These are phyloP conservation scores for Pleuronectes platessa DNA, from an alignment of 2,113 vertebrate genomes.

Conservation along the genomic window DNA sequence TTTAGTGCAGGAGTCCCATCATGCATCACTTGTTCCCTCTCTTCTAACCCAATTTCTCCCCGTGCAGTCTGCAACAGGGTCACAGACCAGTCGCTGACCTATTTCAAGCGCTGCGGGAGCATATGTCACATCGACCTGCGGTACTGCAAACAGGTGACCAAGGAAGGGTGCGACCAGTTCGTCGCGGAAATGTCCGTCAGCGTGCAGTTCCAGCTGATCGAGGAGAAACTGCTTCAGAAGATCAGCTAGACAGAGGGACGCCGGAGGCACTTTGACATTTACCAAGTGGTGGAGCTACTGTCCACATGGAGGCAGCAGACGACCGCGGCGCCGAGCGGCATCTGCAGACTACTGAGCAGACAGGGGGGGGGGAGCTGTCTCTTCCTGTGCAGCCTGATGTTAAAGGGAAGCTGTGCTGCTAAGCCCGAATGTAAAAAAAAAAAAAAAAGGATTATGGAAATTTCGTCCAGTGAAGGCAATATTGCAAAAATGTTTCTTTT, in stretches of 20 bases:
- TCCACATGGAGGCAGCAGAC: constrained; percentile 72
- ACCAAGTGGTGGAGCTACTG: constrained; percentile 13
- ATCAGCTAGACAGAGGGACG: constrained; percentile 85
- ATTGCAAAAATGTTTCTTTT: constrained; percentile 50
- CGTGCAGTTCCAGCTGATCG: constrained; percentile 93
- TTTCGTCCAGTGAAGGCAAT: constrained; percentile 40
- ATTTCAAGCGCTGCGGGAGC: constrained; percentile 97
- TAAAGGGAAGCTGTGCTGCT: constrained; percentile 52
- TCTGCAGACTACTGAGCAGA: constrained; percentile 20
- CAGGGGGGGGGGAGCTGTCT: not conserved
- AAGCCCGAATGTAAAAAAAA: constrained; percentile 64
- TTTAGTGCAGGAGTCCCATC: constrained; percentile 33
- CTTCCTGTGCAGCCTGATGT: constrained; percentile 1
- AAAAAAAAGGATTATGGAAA: too few relatives aligned
- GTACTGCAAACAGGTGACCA: constrained; percentile 96
- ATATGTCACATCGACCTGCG: constrained; percentile 96
- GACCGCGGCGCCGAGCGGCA: constrained; percentile 4
- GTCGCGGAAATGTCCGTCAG: constrained; percentile 96
- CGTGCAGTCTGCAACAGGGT: constrained; percentile 94
- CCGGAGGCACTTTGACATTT: not conserved
- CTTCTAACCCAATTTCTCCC: constrained; percentile 34
- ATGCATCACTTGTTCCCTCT: constrained; percentile 20
- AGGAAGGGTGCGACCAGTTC: constrained; percentile 95
- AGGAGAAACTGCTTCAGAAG: constrained; percentile 96
- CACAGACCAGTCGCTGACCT: constrained; percentile 95